phyloP scores from a whole-genome alignment of 2,888 invertebrate species.

The Ichneumoninae sp. region DNA sequence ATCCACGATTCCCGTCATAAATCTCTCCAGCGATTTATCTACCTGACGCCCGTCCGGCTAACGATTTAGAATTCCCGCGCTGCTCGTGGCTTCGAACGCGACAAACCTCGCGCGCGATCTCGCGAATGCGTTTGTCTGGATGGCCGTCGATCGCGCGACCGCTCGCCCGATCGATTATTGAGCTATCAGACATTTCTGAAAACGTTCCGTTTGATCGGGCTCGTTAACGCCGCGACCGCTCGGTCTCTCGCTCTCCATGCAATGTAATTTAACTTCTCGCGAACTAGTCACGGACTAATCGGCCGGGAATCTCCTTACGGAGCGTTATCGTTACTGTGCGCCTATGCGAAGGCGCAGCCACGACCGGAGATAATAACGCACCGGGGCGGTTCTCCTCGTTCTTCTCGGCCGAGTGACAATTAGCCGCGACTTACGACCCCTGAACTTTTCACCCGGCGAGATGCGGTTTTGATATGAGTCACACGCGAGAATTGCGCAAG shows the following conservation, averaged over 20 bases:
- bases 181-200: slow-evolving; percentile 67
- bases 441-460: slow-evolving; percentile 34
- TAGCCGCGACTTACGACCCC: slow-evolving; percentile 59
- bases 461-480: not conserved
- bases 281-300: slow-evolving; percentile 61
- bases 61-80: slow-evolving; percentile 50
- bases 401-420: slow-evolving; percentile 47
- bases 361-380: slow-evolving; percentile 33
- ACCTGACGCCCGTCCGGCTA: slow-evolving; percentile 61
- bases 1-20: slow-evolving; percentile 66
- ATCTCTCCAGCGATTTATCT: slow-evolving; percentile 65
- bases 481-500: not conserved
- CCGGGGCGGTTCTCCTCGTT: not conserved
- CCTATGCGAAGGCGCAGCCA: not conserved
- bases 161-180: slow-evolving; percentile 62
- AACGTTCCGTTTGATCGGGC: slow-evolving; percentile 53
- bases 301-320: slow-evolving; percentile 56
- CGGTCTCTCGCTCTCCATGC: not conserved
- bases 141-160: slow-evolving; percentile 42
- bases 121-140: slow-evolving; percentile 51
- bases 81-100: slow-evolving; percentile 26
- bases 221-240: slow-evolving; percentile 44
- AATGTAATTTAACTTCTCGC: slow-evolving; percentile 1
- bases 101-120: slow-evolving; percentile 39
- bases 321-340: slow-evolving; percentile 35